Base-by-base conservation (phyloP, 2,888 invertebrate genomes). In the Archaeoteleia sp. region DNA sequence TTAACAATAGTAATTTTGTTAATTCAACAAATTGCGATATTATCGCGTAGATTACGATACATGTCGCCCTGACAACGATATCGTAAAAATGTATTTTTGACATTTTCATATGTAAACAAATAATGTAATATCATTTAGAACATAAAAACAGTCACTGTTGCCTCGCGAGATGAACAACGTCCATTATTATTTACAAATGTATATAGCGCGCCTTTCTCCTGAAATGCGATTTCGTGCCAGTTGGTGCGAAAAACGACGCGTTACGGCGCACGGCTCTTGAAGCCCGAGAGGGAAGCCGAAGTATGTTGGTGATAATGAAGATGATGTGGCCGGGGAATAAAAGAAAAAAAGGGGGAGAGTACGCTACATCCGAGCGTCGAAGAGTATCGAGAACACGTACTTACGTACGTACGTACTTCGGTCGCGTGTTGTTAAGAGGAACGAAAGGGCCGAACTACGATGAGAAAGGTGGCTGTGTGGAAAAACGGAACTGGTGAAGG, bases 351-450 rank as follows among this genome's bases (percentile, higher is more conserved):
- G 51, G 42, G 69, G 58, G 67, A 65, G 34, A 14, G 20, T 10
- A 17, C 35, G 43, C 13, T 17, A 48, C 74, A 81, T 82, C 82
- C 82, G 82, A 79, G 76, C 69, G 75, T 57, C 57, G 75, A 70
- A 74, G 67, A 69, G 73, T 77, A 70, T 70, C 67, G 67, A 67
- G 70, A 67, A 70, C 70, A 70, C 67, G 67, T 70, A 23, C n/a
- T n/a, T n/a, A n/a, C n/a, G n/a, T n/a, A n/a, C n/a, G n/a, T 23
- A 70, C 60, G 60, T 57, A 60, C 70, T 67, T 63, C 32, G 60
- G 58, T 70, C 65, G 67, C 67, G 63, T 67, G 67, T 66, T 57
- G 61, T 63, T 70, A 63, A 62, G 46, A 67, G 62, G 49, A 63
- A 49, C 65, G 42, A 53, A 68, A 54, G 58, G 54, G 54, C 49